Percentiles rank a stretch among this genome's conserved stretches.
These are phyloP conservation scores for Chionis minor DNA, from an alignment of 2,113 vertebrate species.

Conservation along the genomic window DNA sequence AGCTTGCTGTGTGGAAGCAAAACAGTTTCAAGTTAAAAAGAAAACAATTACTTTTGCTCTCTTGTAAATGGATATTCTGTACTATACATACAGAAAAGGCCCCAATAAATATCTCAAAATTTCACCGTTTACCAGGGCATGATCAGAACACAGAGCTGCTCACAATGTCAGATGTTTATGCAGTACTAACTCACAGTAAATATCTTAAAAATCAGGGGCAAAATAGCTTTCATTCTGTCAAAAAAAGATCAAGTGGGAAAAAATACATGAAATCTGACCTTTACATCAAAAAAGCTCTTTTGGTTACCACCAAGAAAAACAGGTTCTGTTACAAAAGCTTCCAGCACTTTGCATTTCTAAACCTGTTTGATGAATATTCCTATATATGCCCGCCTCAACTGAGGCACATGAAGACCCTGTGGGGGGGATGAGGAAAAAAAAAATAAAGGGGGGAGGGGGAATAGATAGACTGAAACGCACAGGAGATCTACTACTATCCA, in stretches of 20 bases:
- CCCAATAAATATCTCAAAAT: not conserved
- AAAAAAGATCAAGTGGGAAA: constrained; percentile 32
- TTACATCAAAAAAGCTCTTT: constrained; percentile 48
- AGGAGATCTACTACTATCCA: not conserved
- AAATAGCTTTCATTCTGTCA: constrained; percentile 59
- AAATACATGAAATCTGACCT: constrained; percentile 70
- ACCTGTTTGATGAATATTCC: too few relatives aligned
- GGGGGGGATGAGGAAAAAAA: too few relatives aligned
- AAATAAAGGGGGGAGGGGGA: fast-evolving
- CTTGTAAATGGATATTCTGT: not conserved
- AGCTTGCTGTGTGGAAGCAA: not conserved
- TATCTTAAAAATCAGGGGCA: constrained; percentile 48
- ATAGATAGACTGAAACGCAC: not conserved
- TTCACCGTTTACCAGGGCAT: not conserved
- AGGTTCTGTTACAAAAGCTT: too few relatives aligned
- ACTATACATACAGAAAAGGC: not conserved
- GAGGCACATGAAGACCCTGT: not conserved
- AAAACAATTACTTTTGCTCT: not conserved
- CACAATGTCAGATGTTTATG: constrained; percentile 13
- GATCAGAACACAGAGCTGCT: constrained; percentile 13
- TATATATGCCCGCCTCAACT: not conserved
- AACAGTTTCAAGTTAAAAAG: not conserved
- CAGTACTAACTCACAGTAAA: constrained; percentile 44
- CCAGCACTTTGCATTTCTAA: too few relatives aligned
- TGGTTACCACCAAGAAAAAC: not conserved